phyloP scores from a whole-genome alignment of 2,888 invertebrate genomes.

The Embidobia sp. region DNA sequence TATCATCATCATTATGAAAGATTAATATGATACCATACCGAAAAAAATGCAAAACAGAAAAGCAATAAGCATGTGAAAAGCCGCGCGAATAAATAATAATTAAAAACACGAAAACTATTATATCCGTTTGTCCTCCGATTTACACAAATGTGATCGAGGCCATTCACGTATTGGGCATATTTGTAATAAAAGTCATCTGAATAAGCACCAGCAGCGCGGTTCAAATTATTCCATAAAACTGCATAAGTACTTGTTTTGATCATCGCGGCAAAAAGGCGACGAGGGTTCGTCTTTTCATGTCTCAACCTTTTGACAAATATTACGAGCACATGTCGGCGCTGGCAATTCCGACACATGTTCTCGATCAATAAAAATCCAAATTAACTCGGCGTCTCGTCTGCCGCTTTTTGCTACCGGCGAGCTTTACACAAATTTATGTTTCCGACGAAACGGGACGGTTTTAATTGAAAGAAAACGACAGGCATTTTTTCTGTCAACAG shows the following conservation, averaged over 20 bases:
- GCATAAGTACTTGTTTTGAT: conserved; percentile 23
- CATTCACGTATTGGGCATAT: neutral
- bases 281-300: conserved; percentile 19
- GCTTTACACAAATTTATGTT: conserved; percentile 26
- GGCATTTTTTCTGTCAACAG: conserved; percentile 30
- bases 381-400: conserved; percentile 26
- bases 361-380: conserved; percentile 53
- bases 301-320: conserved; percentile 43
- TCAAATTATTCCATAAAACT: conserved; percentile 9
- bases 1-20: no score
- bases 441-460: conserved; percentile 14
- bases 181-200: conserved; percentile 7
- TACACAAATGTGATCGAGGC: no score
- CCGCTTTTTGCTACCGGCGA: conserved; percentile 10
- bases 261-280: conserved; percentile 2
- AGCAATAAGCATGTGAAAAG: no score
- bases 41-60: no score
- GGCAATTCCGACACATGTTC: conserved; percentile 38
- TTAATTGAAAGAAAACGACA: conserved; percentile 35
- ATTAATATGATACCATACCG: no score
- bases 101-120: no score
- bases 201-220: conserved; percentile 4
- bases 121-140: no score
- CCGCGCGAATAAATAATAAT: no score
- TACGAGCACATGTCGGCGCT: conserved; percentile 30